Base-by-base conservation (phyloP, 1,140 invertebrate genomes). In the Conus betulinus region DNA sequence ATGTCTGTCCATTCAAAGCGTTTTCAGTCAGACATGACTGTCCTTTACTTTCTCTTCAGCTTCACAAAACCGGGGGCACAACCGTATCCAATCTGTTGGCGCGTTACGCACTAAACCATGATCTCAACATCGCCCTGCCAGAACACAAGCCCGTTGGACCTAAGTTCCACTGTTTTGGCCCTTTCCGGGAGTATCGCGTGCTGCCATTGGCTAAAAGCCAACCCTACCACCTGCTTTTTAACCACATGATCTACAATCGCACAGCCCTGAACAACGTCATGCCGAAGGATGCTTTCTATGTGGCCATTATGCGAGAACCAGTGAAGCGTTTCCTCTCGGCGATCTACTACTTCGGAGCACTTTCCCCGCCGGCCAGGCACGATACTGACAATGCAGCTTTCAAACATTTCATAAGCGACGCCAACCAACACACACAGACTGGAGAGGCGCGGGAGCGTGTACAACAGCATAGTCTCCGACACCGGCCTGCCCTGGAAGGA, bases 171-270 rank as follows among this genome's bases (percentile, higher is more conserved):
- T 55, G 53, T 57, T 88, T 78, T 53, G 78, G 74, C 4, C 20
- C 53, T 23, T 57, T 74, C 51, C 27, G 52, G 51, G 8, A 87
- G 53, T n/a, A 89, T 27, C 39, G 83, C 57, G 87, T 90, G 0
- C 67, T 74, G 27, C 67, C 85, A 15, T n/a, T 87, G 11, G 81
- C 87, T 52, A 52, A 53, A 17, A 55, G 81, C 25, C 60, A 71
- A 17, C 53, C 20, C 0, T 92, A 85, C 81, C 78, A 90, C 84
- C 89, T 91, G 15, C 82, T 92, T 20, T 88, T 84, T 82, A 88
- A 91, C 67, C 92, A 92, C 57, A 82, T 89, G 23, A 87, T 91
- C 51, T 92, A 90, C 89, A 92, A 91, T 71, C 74, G 84, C 39
- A 83, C n/a, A 23, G 86, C 76, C 10, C 87, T 92, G 79, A 25